Evolutionary conservation across 2,113 vertebrate species (phyloP).

Genomic region (Mixornis gularis): DNA sequence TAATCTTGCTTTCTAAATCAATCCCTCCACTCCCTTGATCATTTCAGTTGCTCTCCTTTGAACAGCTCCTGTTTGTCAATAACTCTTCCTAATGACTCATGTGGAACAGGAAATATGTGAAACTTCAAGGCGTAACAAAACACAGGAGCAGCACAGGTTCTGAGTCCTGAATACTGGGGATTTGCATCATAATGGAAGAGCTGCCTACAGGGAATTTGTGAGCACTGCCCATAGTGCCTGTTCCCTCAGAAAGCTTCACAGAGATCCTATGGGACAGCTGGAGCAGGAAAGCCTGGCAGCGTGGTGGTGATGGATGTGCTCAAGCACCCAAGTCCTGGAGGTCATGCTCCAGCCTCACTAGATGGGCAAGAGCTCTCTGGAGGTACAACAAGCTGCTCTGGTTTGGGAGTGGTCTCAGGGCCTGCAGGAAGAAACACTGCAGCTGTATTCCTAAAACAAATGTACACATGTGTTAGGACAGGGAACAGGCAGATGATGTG

Average conservation of each 20-base stretch:
- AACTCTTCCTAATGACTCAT: conserved; percentile 50
- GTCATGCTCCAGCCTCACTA: not conserved
- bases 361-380: not conserved
- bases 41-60: conserved; percentile 58
- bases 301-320: not conserved
- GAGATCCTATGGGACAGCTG: not conserved
- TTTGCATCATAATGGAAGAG: not conserved
- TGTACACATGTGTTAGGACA: not conserved
- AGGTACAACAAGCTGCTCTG: not conserved
- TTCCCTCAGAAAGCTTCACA: not conserved
- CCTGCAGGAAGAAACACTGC: not conserved
- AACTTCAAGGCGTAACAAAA: conserved; percentile 32
- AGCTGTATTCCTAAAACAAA: not conserved
- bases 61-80: conserved; percentile 61
- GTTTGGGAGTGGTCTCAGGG: not conserved
- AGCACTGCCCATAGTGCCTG: not conserved
- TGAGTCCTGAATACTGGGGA: not conserved
- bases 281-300: not conserved
- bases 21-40: conserved; percentile 58
- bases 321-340: not conserved
- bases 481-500: not conserved
- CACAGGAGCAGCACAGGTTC: not conserved
- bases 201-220: not conserved
- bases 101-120: conserved; percentile 5
- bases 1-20: conserved; percentile 67